Conservation (phyloP, 1,140 invertebrate genomes). For the Aphelenchoides besseyi region DNA sequence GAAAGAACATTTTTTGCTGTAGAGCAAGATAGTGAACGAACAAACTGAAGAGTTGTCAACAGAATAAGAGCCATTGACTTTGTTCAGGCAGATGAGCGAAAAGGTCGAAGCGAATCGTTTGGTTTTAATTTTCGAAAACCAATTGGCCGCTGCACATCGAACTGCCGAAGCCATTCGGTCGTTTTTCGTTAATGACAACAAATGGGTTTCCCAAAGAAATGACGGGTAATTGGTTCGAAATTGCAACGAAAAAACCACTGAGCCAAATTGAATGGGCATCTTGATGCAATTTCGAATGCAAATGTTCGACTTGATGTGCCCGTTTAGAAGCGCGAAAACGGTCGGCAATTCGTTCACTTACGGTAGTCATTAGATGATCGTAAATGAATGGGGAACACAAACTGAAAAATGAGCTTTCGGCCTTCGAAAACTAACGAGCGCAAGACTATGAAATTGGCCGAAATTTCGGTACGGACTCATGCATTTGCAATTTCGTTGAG, state of each 20-base stretch:
- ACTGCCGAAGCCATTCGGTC: not conserved
- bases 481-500: not conserved
- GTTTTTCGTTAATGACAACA: conserved; percentile 1
- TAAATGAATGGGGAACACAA: not conserved
- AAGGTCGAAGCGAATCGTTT: too few species aligned
- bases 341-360: not conserved
- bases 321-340: too few species aligned
- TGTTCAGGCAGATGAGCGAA: too few species aligned
- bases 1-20: too few species aligned
- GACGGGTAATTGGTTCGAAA: not conserved
- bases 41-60: too few species aligned
- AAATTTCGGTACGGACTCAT: not conserved
- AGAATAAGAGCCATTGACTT: too few species aligned
- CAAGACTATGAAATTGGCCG: not conserved
- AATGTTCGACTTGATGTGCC: not conserved
- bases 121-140: too few species aligned
- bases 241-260: not conserved
- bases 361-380: not conserved
- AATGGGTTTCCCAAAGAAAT: not conserved
- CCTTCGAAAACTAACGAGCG: not conserved
- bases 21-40: too few species aligned
- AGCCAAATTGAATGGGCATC: not conserved
- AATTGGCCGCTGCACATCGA: too few species aligned
- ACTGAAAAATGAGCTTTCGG: conserved; percentile 1
- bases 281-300: not conserved